These are phyloP conservation scores for Lichenostomus cassidix DNA, from an alignment of 2,113 vertebrate species.

Conservation along the genomic window DNA sequence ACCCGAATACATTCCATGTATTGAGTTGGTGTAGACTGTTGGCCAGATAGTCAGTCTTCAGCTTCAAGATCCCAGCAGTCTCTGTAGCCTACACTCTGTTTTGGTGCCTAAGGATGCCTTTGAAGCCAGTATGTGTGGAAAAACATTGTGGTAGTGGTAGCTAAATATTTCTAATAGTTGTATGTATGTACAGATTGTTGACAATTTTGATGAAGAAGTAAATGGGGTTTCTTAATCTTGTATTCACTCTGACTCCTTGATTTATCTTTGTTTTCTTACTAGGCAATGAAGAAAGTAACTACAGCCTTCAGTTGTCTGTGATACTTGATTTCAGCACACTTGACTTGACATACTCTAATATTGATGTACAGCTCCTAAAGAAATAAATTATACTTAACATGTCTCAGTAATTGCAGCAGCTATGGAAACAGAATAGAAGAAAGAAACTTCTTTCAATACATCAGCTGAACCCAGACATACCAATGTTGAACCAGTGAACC, in stretches of 20 bases:
- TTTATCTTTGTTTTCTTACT: background rate
- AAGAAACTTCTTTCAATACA: background rate
- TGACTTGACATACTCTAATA: background rate
- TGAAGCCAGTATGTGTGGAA: background rate
- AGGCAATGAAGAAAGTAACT: conserved; percentile 78
- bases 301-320: conserved; percentile 54
- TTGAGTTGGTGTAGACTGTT: background rate
- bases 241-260: background rate
- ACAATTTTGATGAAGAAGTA: background rate
- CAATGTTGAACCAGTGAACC: background rate
- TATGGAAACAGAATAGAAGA: background rate
- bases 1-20: background rate
- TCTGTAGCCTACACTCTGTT: background rate
- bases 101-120: background rate
- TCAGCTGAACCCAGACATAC: background rate
- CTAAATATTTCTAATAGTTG: background rate
- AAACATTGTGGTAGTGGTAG: background rate
- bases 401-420: background rate
- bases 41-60: background rate
- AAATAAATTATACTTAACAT: background rate
- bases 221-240: background rate
- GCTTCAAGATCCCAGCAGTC: background rate
- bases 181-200: background rate
- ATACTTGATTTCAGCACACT: background rate
- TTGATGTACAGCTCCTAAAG: background rate